Conservation (phyloP, 2,888 invertebrate genomes). For the Phengaris alcon region DNA sequence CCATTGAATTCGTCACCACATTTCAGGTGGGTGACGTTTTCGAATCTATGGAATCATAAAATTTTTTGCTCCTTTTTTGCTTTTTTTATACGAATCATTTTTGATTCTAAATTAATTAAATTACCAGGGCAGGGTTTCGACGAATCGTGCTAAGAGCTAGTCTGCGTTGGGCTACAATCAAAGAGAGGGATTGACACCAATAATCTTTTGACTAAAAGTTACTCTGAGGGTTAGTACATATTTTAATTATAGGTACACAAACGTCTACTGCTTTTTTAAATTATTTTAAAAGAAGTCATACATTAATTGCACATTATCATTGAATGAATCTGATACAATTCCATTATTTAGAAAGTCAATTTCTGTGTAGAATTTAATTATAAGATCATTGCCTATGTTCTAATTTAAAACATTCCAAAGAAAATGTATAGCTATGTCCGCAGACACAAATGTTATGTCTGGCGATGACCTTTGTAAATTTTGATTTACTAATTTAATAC, state of each 20-base stretch:
- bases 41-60: slow-evolving; percentile 31
- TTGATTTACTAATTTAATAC: not conserved
- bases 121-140: slow-evolving; percentile 38
- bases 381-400: not conserved
- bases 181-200: slow-evolving; percentile 38
- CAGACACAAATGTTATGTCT: slow-evolving; percentile 6
- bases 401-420: slow-evolving; percentile 6
- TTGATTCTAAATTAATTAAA: slow-evolving; percentile 31
- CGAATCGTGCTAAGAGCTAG: no score
- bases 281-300: not conserved
- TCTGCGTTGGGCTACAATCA: no score
- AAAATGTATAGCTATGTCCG: slow-evolving; percentile 4
- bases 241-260: slow-evolving; percentile 33
- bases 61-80: slow-evolving; percentile 25
- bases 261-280: slow-evolving; percentile 31
- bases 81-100: slow-evolving; percentile 33
- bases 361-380: not conserved
- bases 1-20: slow-evolving; percentile 29
- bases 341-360: not conserved
- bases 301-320: no score
- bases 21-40: slow-evolving; percentile 1
- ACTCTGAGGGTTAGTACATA: slow-evolving; percentile 21
- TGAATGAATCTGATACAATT: no score
- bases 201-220: slow-evolving; percentile 41
- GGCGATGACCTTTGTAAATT: slow-evolving; percentile 10